Percentiles rank a stretch among this genome's conserved stretches.
Conservation (phyloP, 2,888 invertebrate species). For the Laspeyria flexula region DNA sequence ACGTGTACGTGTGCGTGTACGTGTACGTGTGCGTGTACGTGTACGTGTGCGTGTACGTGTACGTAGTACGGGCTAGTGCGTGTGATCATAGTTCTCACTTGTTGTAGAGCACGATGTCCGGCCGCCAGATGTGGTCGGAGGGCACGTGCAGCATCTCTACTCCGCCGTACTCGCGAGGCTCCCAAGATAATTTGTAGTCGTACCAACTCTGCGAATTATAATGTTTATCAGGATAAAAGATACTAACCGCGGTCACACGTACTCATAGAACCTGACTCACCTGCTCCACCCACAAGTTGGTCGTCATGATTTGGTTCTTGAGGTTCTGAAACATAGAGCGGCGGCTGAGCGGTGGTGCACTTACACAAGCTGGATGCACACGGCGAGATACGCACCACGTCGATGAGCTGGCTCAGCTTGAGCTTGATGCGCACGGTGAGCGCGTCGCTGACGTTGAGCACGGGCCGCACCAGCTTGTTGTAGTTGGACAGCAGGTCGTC, state of each 20-base stretch:
- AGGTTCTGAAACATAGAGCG: constrained; percentile 90
- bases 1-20: too few species aligned
- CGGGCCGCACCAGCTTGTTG: constrained; percentile 98
- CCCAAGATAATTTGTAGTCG: constrained; percentile 98
- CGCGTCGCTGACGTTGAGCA: constrained; percentile 97
- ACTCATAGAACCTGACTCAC: constrained; percentile 39
- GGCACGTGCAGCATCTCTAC: constrained; percentile 98
- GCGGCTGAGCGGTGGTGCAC: neutral
- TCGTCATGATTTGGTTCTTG: constrained; percentile 98
- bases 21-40: too few species aligned
- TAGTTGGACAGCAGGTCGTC: constrained; percentile 98
- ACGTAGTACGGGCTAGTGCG: too few species aligned
- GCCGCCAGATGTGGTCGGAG: constrained; percentile 98
- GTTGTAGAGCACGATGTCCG: constrained; percentile 97
- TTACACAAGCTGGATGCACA: constrained; percentile 96
- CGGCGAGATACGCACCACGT: constrained; percentile 96
- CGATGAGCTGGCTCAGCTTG: constrained; percentile 98
- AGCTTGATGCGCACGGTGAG: constrained; percentile 98
- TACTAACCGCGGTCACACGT: too few species aligned
- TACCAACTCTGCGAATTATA: constrained; percentile 91
- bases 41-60: too few species aligned
- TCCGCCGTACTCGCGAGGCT: constrained; percentile 97
- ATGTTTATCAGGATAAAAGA: neutral
- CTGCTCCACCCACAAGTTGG: constrained; percentile 96
- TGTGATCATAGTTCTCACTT: too few species aligned